A percentile compares a stretch with the other conserved stretches of the same genome.
Evolutionary conservation across 2,113 vertebrate genomes (phyloP).

Genomic region (Erinaceus europaeus): DNA sequence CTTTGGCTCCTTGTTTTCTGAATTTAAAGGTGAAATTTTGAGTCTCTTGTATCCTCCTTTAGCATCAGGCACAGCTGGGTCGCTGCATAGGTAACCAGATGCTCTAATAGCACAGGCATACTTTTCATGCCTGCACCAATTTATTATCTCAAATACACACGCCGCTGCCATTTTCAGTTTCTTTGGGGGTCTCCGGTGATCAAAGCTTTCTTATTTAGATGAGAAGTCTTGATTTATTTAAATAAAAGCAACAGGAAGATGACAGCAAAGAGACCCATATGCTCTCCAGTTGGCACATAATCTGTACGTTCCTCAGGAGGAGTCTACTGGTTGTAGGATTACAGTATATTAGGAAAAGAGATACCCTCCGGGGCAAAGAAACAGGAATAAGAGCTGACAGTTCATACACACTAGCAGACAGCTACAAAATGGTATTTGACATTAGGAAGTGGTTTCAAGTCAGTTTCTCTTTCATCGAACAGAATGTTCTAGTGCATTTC

Average conservation of each 20-base stretch:
- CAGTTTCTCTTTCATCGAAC: slow-evolving; percentile 11
- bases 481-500: background rate
- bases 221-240: background rate
- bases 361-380: background rate
- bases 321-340: background rate
- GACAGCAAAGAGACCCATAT: background rate
- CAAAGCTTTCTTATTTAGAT: slow-evolving; percentile 6
- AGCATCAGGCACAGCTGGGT: background rate
- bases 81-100: background rate
- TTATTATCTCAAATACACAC: background rate
- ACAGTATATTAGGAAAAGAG: background rate
- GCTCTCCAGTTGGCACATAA: background rate
- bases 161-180: background rate
- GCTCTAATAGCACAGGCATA: background rate
- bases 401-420: background rate
- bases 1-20: background rate
- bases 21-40: background rate
- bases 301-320: background rate
- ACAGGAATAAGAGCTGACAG: slow-evolving; percentile 9
- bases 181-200: background rate
- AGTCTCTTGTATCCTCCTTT: background rate
- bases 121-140: background rate
- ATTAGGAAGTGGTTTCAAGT: slow-evolving; percentile 21
- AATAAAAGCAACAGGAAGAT: slow-evolving; percentile 1
- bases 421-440: background rate